Base-by-base conservation (phyloP, 2,113 vertebrate species). In the Dolichallabes microphthalmus region DNA sequence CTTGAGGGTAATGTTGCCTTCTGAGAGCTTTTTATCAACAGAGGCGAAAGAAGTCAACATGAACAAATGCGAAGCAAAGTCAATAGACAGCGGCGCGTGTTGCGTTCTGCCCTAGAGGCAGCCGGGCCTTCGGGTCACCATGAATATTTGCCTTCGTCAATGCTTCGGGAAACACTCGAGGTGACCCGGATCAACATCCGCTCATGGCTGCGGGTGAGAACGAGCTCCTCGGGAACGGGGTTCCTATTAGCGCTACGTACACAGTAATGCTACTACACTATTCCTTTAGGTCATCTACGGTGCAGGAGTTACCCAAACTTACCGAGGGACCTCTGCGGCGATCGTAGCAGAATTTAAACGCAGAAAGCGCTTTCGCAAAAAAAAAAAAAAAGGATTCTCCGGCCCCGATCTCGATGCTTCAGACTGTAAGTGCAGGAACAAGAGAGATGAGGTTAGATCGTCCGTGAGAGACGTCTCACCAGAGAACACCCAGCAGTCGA, bases 101-200 rank as follows among this genome's bases (percentile, higher is more conserved):
- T 79, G 35, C 50, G n/a, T 64, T 69, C 84, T 71, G 76, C 84
- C 84, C 75, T 25, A 27, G 75, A 85, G 84, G 75, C 53, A 30
- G 22, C 14, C 30, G 8, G 32, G 83, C 30, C 83, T 85, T 79
- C 19, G 58, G 75, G 75, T 78, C 74, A 85, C 50, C 74, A 78
- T 78, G 76, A 35, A 52, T 58, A 27, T 53, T 85, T 75, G 74
- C 14, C 30, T 25, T 45, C 7, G 45, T 45, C 6, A 45, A 45
- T 8, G 50, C 75, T 85, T 63, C 83, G 68, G 25, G 75, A 45
- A 61, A 53, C 63, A 32, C 61, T 19, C 27, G 74, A 85, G 32
- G 75, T 85, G 83, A 79, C 83, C 83, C 74, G 79, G 75, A 79
- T 78, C 61, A 68, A 85, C 83, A 78, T 85, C 83, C 79, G 83